Evolutionary conservation across 2,113 vertebrate species (phyloP).

Genomic region (Megaleporinus macrocephalus): DNA sequence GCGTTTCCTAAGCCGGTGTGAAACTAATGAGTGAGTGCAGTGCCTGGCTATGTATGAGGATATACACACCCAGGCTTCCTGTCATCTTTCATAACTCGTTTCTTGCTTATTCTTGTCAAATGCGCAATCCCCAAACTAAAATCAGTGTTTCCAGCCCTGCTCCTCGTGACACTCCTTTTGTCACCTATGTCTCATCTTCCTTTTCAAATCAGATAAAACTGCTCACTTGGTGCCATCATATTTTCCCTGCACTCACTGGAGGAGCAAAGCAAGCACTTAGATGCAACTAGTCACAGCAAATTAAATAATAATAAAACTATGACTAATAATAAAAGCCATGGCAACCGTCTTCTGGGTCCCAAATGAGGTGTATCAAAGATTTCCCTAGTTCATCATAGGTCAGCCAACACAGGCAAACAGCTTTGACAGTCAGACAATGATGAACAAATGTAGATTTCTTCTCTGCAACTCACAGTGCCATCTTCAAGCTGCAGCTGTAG

Average conservation of each 20-base stretch:
- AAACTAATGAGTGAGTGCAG: neutral
- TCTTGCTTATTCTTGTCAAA: neutral
- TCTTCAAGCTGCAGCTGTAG: conserved; percentile 90
- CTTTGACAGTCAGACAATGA: neutral
- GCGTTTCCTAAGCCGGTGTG: neutral
- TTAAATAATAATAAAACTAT: too few species aligned
- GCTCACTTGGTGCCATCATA: neutral
- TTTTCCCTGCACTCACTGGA: neutral
- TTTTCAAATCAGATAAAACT: neutral
- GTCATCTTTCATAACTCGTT: conserved; percentile 1
- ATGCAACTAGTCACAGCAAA: too few species aligned
- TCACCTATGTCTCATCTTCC: neutral
- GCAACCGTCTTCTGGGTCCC: neutral
- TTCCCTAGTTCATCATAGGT: neutral
- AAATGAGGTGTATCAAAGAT: neutral
- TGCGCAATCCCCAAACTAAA: neutral
- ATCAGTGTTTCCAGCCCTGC: neutral
- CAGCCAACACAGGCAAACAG: neutral
- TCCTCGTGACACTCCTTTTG: neutral
- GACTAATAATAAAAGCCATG: neutral
- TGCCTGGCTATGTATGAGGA: neutral
- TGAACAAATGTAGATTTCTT: neutral
- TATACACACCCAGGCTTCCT: neutral
- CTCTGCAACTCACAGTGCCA: conserved; percentile 81
- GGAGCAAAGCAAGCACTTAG: too few species aligned